Conservation (phyloP, 2,888 invertebrate species). For the Lycophotia porphyrea region DNA sequence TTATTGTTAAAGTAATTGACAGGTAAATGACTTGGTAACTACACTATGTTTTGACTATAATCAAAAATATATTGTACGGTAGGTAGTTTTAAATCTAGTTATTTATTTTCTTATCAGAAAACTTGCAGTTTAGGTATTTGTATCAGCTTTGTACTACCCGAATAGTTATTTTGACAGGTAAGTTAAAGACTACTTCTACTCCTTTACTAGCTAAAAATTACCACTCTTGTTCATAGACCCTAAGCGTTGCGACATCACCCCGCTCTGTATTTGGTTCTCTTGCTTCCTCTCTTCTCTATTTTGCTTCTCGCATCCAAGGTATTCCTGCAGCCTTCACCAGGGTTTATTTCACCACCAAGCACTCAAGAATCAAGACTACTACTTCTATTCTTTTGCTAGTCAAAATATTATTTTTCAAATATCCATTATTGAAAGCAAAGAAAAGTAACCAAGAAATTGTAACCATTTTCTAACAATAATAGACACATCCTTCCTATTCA, state of each 20-base stretch:
- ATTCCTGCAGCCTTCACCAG: background rate
- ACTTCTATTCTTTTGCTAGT: background rate
- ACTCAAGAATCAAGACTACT: background rate
- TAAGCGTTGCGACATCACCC: too few relatives aligned
- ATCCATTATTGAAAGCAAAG: background rate
- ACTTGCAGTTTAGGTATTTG: too few relatives aligned
- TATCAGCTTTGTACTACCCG: too few relatives aligned
- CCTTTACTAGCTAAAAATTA: too few relatives aligned
- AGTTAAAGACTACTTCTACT: too few relatives aligned
- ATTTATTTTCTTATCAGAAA: background rate
- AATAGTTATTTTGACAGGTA: too few relatives aligned
- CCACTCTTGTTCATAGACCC: too few relatives aligned
- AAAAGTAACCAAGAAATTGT: slow-evolving; percentile 5
- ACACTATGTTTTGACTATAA: slow-evolving; percentile 32
- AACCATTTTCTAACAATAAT: background rate
- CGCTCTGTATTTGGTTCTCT: too few relatives aligned
- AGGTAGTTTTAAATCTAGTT: background rate
- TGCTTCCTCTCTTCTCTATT: too few relatives aligned
- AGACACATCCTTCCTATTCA: slow-evolving; percentile 20
- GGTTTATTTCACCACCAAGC: background rate
- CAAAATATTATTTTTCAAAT: too few relatives aligned
- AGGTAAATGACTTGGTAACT: slow-evolving; percentile 21
- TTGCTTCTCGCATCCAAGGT: too few relatives aligned
- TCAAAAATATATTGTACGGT: slow-evolving; percentile 6
- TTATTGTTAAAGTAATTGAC: slow-evolving; percentile 18